Evolutionary conservation across 1,140 invertebrate species (phyloP).

Genomic region (Achroia grisella): DNA sequence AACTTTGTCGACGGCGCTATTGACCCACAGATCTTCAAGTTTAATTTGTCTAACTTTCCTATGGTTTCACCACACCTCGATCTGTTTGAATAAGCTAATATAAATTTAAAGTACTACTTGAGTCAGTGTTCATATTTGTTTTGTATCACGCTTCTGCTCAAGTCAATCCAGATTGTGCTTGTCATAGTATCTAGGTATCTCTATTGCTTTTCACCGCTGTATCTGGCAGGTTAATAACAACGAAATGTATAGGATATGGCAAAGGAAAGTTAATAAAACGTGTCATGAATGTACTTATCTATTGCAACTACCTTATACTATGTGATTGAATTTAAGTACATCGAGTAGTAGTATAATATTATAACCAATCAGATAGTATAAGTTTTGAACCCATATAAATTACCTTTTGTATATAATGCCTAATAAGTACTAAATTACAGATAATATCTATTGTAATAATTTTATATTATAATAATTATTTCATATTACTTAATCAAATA

Average conservation of each 20-base stretch:
- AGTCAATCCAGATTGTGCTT: not conserved
- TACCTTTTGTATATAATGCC: not conserved
- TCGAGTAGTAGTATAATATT: not conserved
- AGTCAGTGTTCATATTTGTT: slow-evolving; percentile 7
- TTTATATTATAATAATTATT: not conserved
- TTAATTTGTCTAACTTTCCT: not conserved
- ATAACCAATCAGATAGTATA: not conserved
- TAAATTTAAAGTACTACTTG: slow-evolving; percentile 6
- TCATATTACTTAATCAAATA: not conserved
- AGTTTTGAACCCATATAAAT: not conserved
- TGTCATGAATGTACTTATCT: not conserved
- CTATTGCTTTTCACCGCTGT: not conserved
- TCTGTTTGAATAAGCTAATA: not conserved
- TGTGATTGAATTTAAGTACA: not conserved
- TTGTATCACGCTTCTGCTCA: slow-evolving; percentile 9
- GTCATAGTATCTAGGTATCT: not conserved
- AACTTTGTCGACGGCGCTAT: not conserved
- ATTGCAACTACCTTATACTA: not conserved
- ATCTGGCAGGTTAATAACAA: no score
- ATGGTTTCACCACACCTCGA: slow-evolving; percentile 1
- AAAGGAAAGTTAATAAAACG: not conserved
- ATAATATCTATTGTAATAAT: not conserved
- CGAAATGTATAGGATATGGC: no score
- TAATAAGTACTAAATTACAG: not conserved
- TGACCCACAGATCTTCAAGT: not conserved